Conservation (phyloP, 2,797 vertebrate genomes). For the Chromis chromis region DNA sequence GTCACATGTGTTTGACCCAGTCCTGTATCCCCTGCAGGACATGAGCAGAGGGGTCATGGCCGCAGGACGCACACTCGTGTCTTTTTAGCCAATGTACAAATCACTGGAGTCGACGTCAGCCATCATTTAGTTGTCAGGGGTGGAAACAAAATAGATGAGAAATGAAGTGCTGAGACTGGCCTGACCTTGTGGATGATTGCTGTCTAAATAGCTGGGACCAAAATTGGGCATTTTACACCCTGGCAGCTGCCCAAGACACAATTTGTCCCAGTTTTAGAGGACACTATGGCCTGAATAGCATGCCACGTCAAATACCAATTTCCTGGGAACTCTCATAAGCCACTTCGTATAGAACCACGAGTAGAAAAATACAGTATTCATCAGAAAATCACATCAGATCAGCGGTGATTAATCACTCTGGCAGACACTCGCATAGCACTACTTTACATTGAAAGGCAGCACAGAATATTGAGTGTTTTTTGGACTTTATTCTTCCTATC, state of each 20-base stretch:
- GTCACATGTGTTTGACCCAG: constrained; percentile 80
- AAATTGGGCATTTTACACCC: constrained; percentile 89
- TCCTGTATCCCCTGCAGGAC: constrained; percentile 78
- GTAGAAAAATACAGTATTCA: constrained; percentile 58
- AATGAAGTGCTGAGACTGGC: constrained; percentile 80
- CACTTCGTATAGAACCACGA: constrained; percentile 48
- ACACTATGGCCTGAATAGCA: constrained; percentile 73
- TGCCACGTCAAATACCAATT: constrained; percentile 74
- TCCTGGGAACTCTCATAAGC: constrained; percentile 74
- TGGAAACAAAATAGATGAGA: constrained; percentile 82
- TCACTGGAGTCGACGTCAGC: constrained; percentile 77
- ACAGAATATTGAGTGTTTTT: constrained; percentile 4
- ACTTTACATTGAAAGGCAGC: constrained; percentile 25
- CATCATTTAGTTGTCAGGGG: constrained; percentile 85
- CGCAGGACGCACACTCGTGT: constrained; percentile 66
- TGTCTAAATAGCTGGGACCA: constrained; percentile 80
- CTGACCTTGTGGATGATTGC: constrained; percentile 86
- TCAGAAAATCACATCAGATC: constrained; percentile 59
- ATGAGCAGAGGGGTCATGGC: constrained; percentile 68
- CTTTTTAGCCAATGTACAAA: constrained; percentile 71
- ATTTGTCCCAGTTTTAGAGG: constrained; percentile 77
- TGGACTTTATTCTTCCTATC: constrained; percentile 3
- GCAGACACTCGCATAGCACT: constrained; percentile 27
- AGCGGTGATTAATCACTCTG: constrained; percentile 51
- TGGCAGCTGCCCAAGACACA: constrained; percentile 86